Base-by-base conservation (phyloP, 1,140 invertebrate species). In the Himalopsyche phryganea region DNA sequence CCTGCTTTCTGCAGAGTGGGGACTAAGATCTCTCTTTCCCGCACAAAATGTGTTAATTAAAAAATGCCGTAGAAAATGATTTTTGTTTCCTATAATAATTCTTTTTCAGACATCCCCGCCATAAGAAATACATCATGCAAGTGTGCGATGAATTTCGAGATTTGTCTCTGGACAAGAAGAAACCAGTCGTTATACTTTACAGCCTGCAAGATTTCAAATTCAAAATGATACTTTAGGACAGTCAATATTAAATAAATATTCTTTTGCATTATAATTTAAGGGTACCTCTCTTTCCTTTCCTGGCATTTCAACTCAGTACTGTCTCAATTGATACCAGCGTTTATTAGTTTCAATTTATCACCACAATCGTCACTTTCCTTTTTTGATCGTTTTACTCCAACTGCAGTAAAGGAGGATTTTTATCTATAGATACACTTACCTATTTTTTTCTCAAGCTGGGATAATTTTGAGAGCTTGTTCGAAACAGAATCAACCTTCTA, bases 121-220 rank as follows among this genome's bases (percentile, higher is more conserved):
- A 81, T 56, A 83, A 82, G 63, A 81, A 83, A 59, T 80, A 82
- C 58, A 69, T 86, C 33, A 72, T 76, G 50, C 67, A 80, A 54
- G 72, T 85, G 14, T 83, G 80, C 65, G 83, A 86, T 63, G 71
- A 81, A 68, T 80, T 86, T 60, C 76, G 74, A 58, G 74, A 80
- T 58, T 58, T 75, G 6, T 71, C 73, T 33, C 75, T 68, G 61
- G 79, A 83, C 60, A 81, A 81, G 61, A 71, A 71, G 57, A 75
- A 72, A 58, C 76, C 81, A 6, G 72, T 80, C 40, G 67, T 85
- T 10, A 75, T 81, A 59, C 65, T 86, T 38, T 85, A 82, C 67
- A 82, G 82, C 66, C 61, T 83, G 28, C 54, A 52, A 6, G 79
- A 81, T 41, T 67, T 57, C 46, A 60, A 61, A 38, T 71, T 67